These are phyloP conservation scores for Ormyrus labotus DNA, from an alignment of 2,888 invertebrate genomes.

Conservation along the genomic window DNA sequence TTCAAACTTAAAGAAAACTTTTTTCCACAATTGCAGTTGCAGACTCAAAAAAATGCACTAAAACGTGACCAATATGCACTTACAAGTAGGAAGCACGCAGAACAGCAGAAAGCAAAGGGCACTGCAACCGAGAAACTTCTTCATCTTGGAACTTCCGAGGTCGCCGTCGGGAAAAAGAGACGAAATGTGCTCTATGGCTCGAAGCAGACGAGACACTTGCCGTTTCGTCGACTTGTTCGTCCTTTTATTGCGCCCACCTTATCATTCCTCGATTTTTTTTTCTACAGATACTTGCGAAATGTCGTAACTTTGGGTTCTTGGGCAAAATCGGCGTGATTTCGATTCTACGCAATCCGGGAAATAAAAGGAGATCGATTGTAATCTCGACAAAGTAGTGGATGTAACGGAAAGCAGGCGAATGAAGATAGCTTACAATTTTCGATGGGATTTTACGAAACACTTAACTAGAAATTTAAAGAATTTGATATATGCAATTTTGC, in stretches of 20 bases:
- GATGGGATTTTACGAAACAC: no score
- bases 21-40: no score
- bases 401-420: no score
- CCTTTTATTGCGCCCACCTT: constrained; percentile 36
- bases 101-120: constrained; percentile 19
- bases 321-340: constrained; percentile 5
- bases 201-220: constrained; percentile 24
- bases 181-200: background rate
- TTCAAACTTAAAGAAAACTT: no score
- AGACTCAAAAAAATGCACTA: no score
- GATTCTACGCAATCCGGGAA: constrained; percentile 21
- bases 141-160: constrained; percentile 11
- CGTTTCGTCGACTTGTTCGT: constrained; percentile 12
- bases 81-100: constrained; percentile 41
- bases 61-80: constrained; percentile 16
- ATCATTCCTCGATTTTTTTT: constrained; percentile 8
- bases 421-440: no score
- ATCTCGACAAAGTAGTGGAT: background rate
- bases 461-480: no score
- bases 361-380: constrained; percentile 43
- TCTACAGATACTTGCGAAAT: background rate
- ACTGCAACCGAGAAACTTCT: background rate
- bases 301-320: no score
- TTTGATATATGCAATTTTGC: no score
- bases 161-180: background rate